These are phyloP conservation scores for Pelvicachromis taeniatus DNA, from an alignment of 2,113 vertebrate species.

Conservation along the genomic window DNA sequence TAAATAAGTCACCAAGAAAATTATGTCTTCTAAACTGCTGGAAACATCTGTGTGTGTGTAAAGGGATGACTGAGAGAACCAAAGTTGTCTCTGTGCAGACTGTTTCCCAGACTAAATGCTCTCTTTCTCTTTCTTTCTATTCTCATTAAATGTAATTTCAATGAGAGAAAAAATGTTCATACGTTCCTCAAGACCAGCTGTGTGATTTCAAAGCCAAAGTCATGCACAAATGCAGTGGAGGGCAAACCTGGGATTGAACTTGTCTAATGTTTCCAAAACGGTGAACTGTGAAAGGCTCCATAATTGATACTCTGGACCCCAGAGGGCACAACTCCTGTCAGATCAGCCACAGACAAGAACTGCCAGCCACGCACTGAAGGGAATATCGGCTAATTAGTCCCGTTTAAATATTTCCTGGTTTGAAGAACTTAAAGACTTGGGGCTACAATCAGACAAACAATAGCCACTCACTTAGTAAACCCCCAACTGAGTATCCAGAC, in stretches of 20 bases:
- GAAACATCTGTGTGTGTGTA: background rate
- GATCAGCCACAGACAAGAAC: conserved; percentile 63
- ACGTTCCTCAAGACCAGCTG: background rate
- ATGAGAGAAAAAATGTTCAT: background rate
- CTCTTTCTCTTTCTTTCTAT: background rate
- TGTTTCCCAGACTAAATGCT: background rate
- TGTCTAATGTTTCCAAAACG: conserved; percentile 65
- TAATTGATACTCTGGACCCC: conserved; percentile 64
- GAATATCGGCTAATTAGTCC: conserved; percentile 72
- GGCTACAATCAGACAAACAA: conserved; percentile 67
- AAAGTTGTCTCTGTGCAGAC: background rate
- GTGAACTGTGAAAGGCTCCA: conserved; percentile 51
- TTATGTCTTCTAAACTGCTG: background rate
- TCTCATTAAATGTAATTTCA: background rate
- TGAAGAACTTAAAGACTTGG: conserved; percentile 76
- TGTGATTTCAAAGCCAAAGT: conserved; percentile 39
- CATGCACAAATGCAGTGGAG: conserved; percentile 5
- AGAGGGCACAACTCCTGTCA: conserved; percentile 76
- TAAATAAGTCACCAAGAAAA: background rate
- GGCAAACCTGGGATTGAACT: conserved; percentile 48
- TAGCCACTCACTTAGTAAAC: conserved; percentile 49
- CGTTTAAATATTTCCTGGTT: conserved; percentile 79
- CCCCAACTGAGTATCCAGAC: conserved; percentile 2
- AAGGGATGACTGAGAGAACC: background rate
- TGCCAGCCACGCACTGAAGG: conserved; percentile 53